phyloP scores from a whole-genome alignment of 2,888 invertebrate species.

The Dryococelus australis region DNA sequence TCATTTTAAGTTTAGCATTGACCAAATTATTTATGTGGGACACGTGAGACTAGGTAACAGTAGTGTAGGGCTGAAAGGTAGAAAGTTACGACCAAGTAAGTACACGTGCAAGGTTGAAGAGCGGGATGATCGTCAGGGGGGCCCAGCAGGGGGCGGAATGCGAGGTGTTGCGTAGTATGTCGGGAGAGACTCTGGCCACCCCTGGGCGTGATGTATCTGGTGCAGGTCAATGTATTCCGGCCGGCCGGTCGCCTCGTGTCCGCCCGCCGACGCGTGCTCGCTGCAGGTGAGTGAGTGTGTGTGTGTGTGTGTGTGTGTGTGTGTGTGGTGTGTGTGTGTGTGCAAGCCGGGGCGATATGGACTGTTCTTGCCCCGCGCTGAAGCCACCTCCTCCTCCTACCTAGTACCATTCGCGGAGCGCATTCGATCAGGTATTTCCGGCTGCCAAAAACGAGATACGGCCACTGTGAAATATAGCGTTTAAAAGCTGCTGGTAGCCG shows the following conservation, averaged over 20 bases:
- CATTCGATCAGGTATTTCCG: neutral
- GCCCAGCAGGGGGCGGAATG: too few relatives aligned
- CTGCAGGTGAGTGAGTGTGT: neutral
- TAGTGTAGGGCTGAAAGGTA: too few relatives aligned
- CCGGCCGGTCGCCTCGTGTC: neutral
- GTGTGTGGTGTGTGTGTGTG: neutral
- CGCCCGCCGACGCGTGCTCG: neutral
- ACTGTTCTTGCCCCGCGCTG: neutral
- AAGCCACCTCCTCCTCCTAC: neutral
- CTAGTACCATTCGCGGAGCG: too few relatives aligned
- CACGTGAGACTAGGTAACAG: too few relatives aligned
- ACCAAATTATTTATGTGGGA: too few relatives aligned
- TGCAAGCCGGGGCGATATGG: neutral
- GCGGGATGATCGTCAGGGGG: too few relatives aligned
- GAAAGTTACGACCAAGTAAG: too few relatives aligned
- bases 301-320: neutral
- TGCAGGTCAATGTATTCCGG: slow-evolving; percentile 16
- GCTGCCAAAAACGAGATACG: neutral
- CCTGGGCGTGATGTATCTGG: slow-evolving; percentile 3
- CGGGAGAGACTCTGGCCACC: neutral
- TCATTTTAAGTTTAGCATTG: too few relatives aligned
- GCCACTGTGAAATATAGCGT: neutral
- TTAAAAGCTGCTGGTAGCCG: neutral
- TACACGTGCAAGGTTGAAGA: too few relatives aligned
- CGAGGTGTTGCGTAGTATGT: neutral